phyloP scores from a whole-genome alignment of 2,113 vertebrate genomes.

The Poeciliopsis retropinna region DNA sequence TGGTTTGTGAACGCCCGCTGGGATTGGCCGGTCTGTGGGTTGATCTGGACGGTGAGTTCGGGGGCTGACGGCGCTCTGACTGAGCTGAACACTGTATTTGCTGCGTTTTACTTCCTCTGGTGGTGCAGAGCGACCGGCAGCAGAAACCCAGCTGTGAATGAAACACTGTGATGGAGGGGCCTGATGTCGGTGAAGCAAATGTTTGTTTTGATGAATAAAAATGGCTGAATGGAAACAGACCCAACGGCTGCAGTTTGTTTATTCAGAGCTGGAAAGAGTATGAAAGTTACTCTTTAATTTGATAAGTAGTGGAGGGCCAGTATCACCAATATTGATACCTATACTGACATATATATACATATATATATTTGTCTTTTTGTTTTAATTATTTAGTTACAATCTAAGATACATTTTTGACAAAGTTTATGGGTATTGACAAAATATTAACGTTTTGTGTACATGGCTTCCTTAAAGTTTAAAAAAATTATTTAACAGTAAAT shows the following conservation, averaged over 20 bases:
- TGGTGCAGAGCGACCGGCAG: constrained; percentile 15
- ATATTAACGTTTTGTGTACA: too few species aligned
- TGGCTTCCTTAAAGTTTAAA: too few species aligned
- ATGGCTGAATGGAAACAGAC: constrained; percentile 64
- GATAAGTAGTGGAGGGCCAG: too few species aligned
- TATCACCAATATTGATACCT: too few species aligned
- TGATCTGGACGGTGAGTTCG: not conserved
- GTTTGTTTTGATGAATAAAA: constrained; percentile 78
- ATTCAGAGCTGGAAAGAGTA: too few species aligned
- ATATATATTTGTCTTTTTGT: too few species aligned
- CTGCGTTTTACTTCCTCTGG: constrained; percentile 32
- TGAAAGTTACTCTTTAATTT: too few species aligned
- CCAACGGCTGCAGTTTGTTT: not conserved
- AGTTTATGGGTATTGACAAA: too few species aligned
- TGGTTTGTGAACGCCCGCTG: not conserved
- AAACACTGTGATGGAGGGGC: constrained; percentile 65
- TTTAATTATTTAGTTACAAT: too few species aligned
- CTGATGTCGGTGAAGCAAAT: constrained; percentile 37
- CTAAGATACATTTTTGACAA: too few species aligned
- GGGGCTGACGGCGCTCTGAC: constrained; percentile 25
- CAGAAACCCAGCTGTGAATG: constrained; percentile 39
- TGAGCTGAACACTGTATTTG: constrained; percentile 64
- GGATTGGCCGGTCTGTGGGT: not conserved
- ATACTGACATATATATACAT: too few species aligned
- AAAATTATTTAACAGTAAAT: too few species aligned